A percentile compares a stretch with the other conserved stretches of the same genome.
Evolutionary conservation across 1,140 invertebrate species (phyloP).

Genomic region (Sarcophaga peregrina): DNA sequence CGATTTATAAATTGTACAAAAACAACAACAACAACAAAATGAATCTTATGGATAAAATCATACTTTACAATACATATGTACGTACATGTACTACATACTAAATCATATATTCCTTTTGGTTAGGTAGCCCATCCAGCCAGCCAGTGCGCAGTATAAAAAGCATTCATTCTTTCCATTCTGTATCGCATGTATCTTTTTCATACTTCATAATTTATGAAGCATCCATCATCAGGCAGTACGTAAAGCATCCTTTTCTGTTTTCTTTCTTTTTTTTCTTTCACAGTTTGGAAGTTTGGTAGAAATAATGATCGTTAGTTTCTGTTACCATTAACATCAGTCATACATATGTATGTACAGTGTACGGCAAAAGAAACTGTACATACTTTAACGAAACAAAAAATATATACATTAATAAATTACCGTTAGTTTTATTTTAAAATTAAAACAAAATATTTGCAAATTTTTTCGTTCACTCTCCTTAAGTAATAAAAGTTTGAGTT

Average conservation of each 20-base stretch:
- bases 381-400: no score
- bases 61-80: no score
- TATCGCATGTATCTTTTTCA: conserved; percentile 40
- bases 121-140: no score
- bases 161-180: not conserved
- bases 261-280: not conserved
- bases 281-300: conserved; percentile 19
- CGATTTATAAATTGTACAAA: conserved; percentile 25
- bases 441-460: no score
- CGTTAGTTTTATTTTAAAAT: no score
- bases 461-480: no score
- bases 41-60: not conserved
- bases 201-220: conserved; percentile 42
- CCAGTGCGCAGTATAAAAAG: no score
- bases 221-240: conserved; percentile 6
- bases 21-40: not conserved
- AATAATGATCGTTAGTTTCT: conserved; percentile 35
- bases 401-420: no score
- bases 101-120: not conserved
- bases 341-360: no score
- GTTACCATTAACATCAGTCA: conserved; percentile 37
- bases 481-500: no score
- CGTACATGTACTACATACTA: not conserved
- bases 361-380: no score
- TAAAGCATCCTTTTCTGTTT: not conserved